These are phyloP conservation scores for Nomada goodeniana DNA, from an alignment of 2,888 invertebrate genomes.

Conservation along the genomic window DNA sequence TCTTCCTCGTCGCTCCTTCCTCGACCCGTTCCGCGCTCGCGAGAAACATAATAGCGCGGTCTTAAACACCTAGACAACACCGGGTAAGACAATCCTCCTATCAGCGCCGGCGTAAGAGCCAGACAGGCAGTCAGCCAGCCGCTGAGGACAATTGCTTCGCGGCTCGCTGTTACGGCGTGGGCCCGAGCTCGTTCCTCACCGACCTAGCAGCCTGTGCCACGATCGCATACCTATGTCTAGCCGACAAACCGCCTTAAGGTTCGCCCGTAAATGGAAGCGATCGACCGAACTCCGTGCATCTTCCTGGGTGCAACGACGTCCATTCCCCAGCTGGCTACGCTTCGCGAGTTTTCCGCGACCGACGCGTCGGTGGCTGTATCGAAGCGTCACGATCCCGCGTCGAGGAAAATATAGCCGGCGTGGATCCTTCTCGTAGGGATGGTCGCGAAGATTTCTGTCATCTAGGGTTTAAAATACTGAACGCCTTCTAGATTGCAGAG, in stretches of 20 bases:
- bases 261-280: conserved; percentile 64
- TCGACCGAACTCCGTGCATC: conserved; percentile 43
- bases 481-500: too few relatives aligned
- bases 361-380: background rate
- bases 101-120: conserved; percentile 74
- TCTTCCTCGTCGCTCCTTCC: conserved; percentile 2
- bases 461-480: too few relatives aligned
- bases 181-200: conserved; percentile 61
- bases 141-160: conserved; percentile 73
- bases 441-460: too few relatives aligned
- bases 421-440: too few relatives aligned
- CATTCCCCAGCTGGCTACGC: conserved; percentile 1
- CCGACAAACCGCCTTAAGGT: conserved; percentile 60
- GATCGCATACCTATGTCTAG: conserved; percentile 61
- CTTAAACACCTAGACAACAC: conserved; percentile 71
- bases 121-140: conserved; percentile 69
- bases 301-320: conserved; percentile 11
- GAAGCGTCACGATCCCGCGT: background rate
- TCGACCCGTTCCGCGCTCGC: conserved; percentile 22
- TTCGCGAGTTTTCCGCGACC: background rate
- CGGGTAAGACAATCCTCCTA: conserved; percentile 75
- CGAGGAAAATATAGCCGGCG: background rate
- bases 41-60: conserved; percentile 69
- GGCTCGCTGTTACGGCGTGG: conserved; percentile 62
- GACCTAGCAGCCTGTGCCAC: conserved; percentile 37